A percentile compares a stretch with the other conserved stretches of the same genome.
Conservation (phyloP, 2,113 vertebrate species). For the Hippocampus abdominalis region DNA sequence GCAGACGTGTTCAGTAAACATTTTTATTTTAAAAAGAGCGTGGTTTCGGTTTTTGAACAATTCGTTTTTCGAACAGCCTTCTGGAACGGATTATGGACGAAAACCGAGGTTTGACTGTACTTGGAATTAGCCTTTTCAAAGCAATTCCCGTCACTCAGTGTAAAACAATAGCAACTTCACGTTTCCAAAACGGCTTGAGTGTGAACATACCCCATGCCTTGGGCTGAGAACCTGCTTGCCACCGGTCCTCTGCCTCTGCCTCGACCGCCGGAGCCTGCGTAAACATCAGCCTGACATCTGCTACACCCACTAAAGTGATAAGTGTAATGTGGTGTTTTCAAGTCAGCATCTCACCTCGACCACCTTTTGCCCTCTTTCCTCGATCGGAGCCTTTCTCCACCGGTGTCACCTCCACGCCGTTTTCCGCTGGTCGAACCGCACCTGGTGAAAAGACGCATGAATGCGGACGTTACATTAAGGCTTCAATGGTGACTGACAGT, state of each 20-base stretch:
- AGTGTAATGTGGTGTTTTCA: not conserved
- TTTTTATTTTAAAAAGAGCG: too few species aligned
- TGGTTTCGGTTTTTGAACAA: too few species aligned
- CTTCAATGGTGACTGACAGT: not conserved
- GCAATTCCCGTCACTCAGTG: not conserved
- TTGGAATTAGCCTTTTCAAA: not conserved
- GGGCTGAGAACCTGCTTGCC: slow-evolving; percentile 89
- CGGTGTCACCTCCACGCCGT: slow-evolving; percentile 83
- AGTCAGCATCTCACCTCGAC: slow-evolving; percentile 75
- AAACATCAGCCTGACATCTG: slow-evolving; percentile 23
- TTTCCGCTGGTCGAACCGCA: slow-evolving; percentile 86
- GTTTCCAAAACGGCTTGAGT: not conserved
- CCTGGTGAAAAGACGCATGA: not conserved
- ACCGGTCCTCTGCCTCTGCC: slow-evolving; percentile 82
- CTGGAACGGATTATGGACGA: too few species aligned
- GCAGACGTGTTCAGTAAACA: too few species aligned
- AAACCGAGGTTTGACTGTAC: too few species aligned
- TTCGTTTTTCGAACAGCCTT: too few species aligned
- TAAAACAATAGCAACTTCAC: not conserved
- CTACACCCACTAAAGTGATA: not conserved
- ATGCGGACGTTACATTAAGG: not conserved
- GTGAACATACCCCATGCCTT: slow-evolving; percentile 89
- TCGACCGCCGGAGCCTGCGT: slow-evolving; percentile 81
- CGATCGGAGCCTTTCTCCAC: slow-evolving; percentile 84
- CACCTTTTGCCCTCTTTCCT: slow-evolving; percentile 80